phyloP scores from a whole-genome alignment of 2,113 vertebrate genomes.

The Coptodon rendalli region DNA sequence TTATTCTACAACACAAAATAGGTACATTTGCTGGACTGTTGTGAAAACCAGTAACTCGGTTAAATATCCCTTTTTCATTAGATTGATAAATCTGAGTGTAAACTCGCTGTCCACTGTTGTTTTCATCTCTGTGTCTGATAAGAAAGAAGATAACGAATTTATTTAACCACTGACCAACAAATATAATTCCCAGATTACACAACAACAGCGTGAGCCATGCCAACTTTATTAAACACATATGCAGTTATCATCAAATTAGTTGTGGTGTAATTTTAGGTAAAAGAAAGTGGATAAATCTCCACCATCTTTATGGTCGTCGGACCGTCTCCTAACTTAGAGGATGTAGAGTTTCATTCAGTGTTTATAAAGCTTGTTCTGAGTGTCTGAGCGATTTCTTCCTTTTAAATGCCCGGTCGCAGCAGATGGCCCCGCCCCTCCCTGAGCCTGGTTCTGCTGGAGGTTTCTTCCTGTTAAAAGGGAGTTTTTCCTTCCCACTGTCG shows the following conservation, averaged over 20 bases:
- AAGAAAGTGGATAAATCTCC: not conserved
- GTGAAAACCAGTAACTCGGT: not conserved
- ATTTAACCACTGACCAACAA: not conserved
- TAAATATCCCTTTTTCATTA: not conserved
- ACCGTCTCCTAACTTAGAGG: not conserved
- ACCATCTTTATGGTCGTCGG: fast-evolving
- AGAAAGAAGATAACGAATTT: fast-evolving
- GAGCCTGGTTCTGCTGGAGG: fast-evolving
- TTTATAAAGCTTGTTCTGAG: not conserved
- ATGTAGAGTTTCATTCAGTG: not conserved
- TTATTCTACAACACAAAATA: not conserved
- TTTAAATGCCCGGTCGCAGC: fast-evolving
- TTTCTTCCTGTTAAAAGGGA: not conserved
- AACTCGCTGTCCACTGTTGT: not conserved
- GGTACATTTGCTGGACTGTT: not conserved
- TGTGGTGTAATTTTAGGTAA: not conserved
- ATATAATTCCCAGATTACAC: not conserved
- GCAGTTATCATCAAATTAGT: not conserved
- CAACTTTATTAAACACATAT: fast-evolving
- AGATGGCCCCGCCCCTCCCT: not conserved
- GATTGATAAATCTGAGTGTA: not conserved
- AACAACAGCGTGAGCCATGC: fast-evolving
- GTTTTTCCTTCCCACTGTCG: not conserved
- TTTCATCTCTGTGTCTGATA: not conserved
- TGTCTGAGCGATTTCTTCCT: fast-evolving